These are phyloP conservation scores for Drosophila neocordata DNA, from an alignment of 1,140 invertebrate species.

Conservation along the genomic window DNA sequence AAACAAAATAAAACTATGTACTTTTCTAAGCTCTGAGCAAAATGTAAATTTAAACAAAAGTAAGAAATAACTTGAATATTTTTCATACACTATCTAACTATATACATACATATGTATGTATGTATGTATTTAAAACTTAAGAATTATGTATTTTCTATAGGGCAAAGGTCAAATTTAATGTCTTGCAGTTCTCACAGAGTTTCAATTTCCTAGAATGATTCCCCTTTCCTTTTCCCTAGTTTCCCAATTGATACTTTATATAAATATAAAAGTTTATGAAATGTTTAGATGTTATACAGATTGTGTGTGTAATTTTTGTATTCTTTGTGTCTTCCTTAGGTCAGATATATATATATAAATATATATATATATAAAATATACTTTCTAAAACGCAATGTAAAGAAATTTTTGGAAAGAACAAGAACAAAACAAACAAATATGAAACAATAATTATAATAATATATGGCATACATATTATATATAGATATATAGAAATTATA, in stretches of 20 bases:
- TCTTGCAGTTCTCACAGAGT: neutral
- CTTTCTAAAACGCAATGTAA: slow-evolving; percentile 53
- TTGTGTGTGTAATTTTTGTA: slow-evolving; percentile 45
- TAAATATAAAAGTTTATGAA: slow-evolving; percentile 5
- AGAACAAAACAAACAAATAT: slow-evolving; percentile 36
- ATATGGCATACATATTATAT: slow-evolving; percentile 22
- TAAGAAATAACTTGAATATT: slow-evolving; percentile 26
- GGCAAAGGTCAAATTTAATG: neutral
- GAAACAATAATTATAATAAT: slow-evolving; percentile 55
- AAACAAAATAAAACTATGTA: slow-evolving; percentile 45
- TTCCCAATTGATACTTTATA: neutral
- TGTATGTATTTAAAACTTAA: slow-evolving; percentile 37
- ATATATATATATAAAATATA: slow-evolving; percentile 31
- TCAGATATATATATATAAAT: slow-evolving; percentile 37
- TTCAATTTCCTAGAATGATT: neutral
- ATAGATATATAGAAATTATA: slow-evolving; percentile 30
- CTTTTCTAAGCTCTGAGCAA: slow-evolving; percentile 54
- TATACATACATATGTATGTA: no score
- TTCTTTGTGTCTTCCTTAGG: slow-evolving; percentile 72
- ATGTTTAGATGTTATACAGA: slow-evolving; percentile 19
- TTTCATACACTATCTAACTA: slow-evolving; percentile 36
- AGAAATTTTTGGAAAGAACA: slow-evolving; percentile 54
- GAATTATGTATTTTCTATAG: slow-evolving; percentile 20
- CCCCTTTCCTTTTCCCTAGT: neutral
- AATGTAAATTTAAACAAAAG: slow-evolving; percentile 11